Base-by-base conservation (phyloP, 2,113 vertebrate species). In the Lynx canadensis region DNA sequence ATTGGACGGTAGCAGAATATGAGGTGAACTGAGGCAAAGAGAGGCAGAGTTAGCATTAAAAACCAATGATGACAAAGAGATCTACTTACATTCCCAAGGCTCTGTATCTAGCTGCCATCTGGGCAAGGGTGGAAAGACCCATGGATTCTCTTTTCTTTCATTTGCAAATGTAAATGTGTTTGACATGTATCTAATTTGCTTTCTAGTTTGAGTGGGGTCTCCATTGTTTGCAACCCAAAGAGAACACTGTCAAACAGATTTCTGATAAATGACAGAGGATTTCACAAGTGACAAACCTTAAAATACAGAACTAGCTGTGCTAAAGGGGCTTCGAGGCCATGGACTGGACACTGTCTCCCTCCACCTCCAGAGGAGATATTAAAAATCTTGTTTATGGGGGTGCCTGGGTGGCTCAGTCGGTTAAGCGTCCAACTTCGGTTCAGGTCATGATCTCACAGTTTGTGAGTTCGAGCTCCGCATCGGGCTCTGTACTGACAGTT, bases 21-120 rank as follows among this genome's bases (percentile, higher is more conserved):
- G 4, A 71, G 4, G 4, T 6, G 4, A 57, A 79, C 7, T 21
- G 12, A 80, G 33, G 9, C 38, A 90, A 38, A 48, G 5, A 63
- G 3, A 65, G 3, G 36, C 1, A 38, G 3, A 31, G 14, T n/a
- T 52, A 60, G 4, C 21, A 27, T 9, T 23, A 57, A 13, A 65
- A 6, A 18, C 1, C 25, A 23, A 50, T 48, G 36, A 38, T 71
- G 6, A 63, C 1, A 38, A 97, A 89, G 10, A 63, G 3, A 5
- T 12, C 4, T 74, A 60, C 45, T 57, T 65, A 68, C 25, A 50
- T 18, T 36, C 18, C 74, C 10, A 23, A 1, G 27, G 2, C 33
- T 4, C 10, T 55, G 3, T 1, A 14, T 11, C 1, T 45, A 89
- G 16, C 1, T 4, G 80, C 3, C 3, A 79, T 0, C 0, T 38